Percentiles rank a stretch among this genome's conserved stretches.
Evolutionary conservation across 2,113 vertebrate species (phyloP).

Genomic region (Pterocles burchelli): DNA sequence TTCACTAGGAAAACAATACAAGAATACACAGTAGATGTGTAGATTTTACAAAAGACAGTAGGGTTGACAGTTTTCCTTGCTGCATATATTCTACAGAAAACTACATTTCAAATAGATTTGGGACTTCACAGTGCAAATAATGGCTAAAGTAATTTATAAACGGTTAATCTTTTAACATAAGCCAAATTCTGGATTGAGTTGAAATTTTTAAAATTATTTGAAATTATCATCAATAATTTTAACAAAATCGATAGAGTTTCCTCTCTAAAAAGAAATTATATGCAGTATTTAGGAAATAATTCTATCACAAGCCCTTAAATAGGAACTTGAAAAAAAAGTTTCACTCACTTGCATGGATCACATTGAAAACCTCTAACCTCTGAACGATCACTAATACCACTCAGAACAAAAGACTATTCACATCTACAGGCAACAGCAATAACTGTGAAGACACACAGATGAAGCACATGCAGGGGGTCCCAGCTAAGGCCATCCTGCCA

Average conservation of each 20-base stretch:
- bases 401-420: not conserved
- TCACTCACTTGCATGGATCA: not conserved
- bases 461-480: fast-evolving
- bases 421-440: not conserved
- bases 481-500: not conserved
- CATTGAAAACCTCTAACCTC: not conserved
- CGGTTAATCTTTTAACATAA: not conserved
- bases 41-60: not conserved
- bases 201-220: not conserved
- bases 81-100: not conserved
- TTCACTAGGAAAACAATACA: not conserved
- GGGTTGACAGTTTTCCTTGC: not conserved
- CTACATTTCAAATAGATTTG: not conserved
- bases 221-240: not conserved
- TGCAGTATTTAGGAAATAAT: not conserved
- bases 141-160: not conserved
- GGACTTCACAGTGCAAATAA: not conserved
- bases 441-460: not conserved
- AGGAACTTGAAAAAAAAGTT: not conserved
- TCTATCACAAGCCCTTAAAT: not conserved
- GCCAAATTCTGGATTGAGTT: not conserved
- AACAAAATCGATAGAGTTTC: not conserved
- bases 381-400: not conserved
- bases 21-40: not conserved
- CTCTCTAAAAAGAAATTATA: not conserved